Base-by-base conservation (phyloP, 2,888 invertebrate species). In the Xestobium rufovillosum region DNA sequence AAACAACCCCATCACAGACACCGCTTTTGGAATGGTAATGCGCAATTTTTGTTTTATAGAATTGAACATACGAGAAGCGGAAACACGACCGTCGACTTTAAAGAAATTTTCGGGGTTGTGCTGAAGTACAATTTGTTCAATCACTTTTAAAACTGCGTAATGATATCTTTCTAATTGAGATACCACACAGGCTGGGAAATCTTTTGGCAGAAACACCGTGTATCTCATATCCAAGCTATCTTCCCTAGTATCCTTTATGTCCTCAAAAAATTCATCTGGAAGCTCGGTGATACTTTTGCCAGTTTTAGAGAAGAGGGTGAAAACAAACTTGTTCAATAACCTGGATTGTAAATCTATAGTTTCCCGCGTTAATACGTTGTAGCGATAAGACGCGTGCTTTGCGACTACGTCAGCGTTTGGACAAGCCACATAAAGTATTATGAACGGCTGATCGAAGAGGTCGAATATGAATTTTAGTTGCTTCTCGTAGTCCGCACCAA, bases 381-480 rank as follows among this genome's bases (percentile, higher is more conserved):
- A 55, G 2, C 60, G 52, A 41, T 57, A 59, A 17, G 59, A 51
- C 15, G 53, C 45, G 17, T 65, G 43, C 44, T 65, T 70, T 10
- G 60, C 60, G 14, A 72, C 49, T n/a, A 71, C 63, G 51, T 78
- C 78, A 33, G 55, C 56, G 43, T 74, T 70, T 14, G 72, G 66
- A 43, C 75, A 73, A 26, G 68, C 67, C 1, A 76, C 52, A 49
- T 76, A 71, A 47, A 80, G 68, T 13, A 79, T 65, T 26, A 78
- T 52, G 46, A 57, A 61, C 2, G 63, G 61, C 8, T 48, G 42
- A 14, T 52, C 41, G 16, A 64, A 49, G 6, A 59, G 45, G 10
- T 50, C 42, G 41, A 65, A 61, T 10, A 67, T 41, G 41, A 55
- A 59, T 43, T 57, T 48, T 3, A 66, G 36, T 47, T 66, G 66